A percentile compares a stretch with the other conserved stretches of the same genome.
Evolutionary conservation across 2,797 vertebrate species (phyloP).

Genomic region (Iguana delicatissima): DNA sequence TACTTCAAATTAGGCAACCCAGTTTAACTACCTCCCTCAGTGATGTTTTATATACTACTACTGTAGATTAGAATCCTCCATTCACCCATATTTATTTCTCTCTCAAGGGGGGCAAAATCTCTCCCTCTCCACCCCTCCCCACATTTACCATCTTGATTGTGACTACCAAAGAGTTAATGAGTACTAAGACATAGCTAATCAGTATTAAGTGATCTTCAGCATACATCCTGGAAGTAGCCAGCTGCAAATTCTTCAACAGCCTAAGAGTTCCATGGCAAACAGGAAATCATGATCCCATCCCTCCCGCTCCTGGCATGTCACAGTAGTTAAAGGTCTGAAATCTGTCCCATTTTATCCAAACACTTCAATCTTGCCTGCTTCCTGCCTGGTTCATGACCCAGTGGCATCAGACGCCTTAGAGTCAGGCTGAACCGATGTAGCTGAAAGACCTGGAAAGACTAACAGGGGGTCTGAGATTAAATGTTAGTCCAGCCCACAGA

Average conservation of each 20-base stretch:
- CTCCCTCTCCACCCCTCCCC: too few species aligned
- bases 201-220: background rate
- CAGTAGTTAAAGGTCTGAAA: background rate
- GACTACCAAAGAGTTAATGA: background rate
- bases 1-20: background rate
- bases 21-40: background rate
- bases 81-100: background rate
- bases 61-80: background rate
- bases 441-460: too few species aligned
- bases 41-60: too few species aligned
- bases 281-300: background rate
- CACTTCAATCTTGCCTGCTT: background rate
- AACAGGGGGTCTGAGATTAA: background rate
- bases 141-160: constrained; percentile 1
- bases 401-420: background rate
- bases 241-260: background rate
- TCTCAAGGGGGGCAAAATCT: background rate
- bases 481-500: background rate
- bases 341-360: background rate
- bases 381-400: background rate
- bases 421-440: background rate
- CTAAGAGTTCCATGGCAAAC: background rate
- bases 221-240: background rate
- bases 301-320: background rate
- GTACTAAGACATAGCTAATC: background rate